Evolutionary conservation across 2,888 invertebrate genomes (phyloP).

Genomic region (Frankliniella fusca): DNA sequence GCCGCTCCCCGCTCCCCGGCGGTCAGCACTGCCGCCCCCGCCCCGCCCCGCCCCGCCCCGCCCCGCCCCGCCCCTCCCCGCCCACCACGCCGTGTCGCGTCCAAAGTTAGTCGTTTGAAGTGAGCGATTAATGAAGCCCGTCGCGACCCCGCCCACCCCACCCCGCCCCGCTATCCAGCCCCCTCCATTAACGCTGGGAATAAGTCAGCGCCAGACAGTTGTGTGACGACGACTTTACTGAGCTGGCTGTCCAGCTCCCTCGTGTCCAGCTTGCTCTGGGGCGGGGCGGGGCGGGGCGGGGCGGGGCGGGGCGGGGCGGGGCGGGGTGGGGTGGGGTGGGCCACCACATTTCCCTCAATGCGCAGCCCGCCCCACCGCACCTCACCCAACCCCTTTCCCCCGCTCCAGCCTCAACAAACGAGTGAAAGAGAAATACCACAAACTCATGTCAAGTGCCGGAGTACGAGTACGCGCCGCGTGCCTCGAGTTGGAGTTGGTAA

Average conservation of each 20-base stretch:
- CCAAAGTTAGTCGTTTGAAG: neutral
- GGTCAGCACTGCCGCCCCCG: neutral
- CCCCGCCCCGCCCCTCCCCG: neutral
- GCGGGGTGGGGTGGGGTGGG: too few relatives aligned
- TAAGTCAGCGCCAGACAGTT: constrained; percentile 1
- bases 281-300: too few relatives aligned
- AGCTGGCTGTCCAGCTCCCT: neutral
- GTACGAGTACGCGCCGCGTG: too few relatives aligned
- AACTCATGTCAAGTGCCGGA: too few relatives aligned
- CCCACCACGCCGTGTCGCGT: neutral
- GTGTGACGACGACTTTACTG: neutral
- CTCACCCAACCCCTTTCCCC: neutral
- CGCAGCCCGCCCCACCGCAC: neutral
- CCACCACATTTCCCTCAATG: neutral
- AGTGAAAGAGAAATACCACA: neutral
- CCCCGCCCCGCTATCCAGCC: neutral
- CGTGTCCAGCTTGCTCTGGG: neutral
- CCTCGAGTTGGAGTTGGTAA: too few relatives aligned
- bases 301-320: too few relatives aligned
- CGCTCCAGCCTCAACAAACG: neutral
- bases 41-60: neutral
- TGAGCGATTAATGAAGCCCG: neutral
- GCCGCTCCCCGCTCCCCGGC: too few relatives aligned
- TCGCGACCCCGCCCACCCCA: neutral
- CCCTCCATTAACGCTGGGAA: neutral